phyloP scores from a whole-genome alignment of 92 coral and sea anemone species.

The Desmophyllum pertusum region DNA sequence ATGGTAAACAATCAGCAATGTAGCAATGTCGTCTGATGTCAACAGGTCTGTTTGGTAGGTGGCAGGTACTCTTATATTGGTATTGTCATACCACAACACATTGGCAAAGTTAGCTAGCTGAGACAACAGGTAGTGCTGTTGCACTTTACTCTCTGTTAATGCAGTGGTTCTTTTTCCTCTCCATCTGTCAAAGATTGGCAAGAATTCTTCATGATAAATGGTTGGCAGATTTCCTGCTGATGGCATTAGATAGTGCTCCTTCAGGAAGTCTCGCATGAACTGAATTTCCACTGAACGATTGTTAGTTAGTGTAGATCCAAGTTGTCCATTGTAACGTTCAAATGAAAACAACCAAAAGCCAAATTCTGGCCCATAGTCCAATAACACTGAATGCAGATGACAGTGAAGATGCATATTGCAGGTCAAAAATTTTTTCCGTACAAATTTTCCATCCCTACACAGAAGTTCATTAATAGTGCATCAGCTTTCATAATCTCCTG shows the following conservation, averaged over 20 bases:
- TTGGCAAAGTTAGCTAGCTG: background rate
- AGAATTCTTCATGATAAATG: background rate
- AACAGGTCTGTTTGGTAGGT: constrained; percentile 15
- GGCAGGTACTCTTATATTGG: constrained; percentile 15
- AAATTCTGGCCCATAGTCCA: constrained; percentile 40
- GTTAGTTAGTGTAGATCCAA: constrained; percentile 25
- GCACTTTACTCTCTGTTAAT: background rate
- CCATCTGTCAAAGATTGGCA: background rate
- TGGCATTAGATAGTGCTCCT: constrained; percentile 9
- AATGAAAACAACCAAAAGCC: constrained; percentile 47
- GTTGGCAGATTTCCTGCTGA: constrained; percentile 33
- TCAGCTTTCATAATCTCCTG: constrained; percentile 27
- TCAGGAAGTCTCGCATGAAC: constrained; percentile 30
- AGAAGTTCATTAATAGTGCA: constrained; percentile 25
- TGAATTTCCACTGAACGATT: constrained; percentile 41
- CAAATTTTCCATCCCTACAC: constrained; percentile 25
- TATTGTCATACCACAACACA: constrained; percentile 13
- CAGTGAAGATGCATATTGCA: constrained; percentile 47
- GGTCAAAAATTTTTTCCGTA: constrained; percentile 42
- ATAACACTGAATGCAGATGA: constrained; percentile 28
- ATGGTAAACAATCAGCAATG: constrained; percentile 8
- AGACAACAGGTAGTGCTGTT: constrained; percentile 16
- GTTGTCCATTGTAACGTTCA: constrained; percentile 35
- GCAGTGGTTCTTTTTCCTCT: background rate
- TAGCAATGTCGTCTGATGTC: constrained; percentile 21